Evolutionary conservation across 2,888 invertebrate species (phyloP).

Genomic region (Drosophila birchii): DNA sequence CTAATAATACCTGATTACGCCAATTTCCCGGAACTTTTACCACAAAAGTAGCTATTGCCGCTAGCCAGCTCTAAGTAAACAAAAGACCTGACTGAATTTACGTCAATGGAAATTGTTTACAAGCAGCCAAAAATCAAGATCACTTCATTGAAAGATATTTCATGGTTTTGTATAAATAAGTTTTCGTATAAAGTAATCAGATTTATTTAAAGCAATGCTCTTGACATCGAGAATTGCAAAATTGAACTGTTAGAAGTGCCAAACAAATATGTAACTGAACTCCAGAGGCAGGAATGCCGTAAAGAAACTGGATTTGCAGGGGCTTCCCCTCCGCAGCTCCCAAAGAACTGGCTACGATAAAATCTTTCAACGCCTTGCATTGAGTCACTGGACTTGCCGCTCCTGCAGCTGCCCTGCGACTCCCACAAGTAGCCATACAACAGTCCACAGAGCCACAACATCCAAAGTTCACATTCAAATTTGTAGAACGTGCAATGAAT

Average conservation of each 20-base stretch:
- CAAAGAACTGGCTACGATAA: conserved; percentile 62
- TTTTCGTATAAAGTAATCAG: background rate
- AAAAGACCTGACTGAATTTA: conserved; percentile 8
- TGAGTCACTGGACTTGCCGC: conserved; percentile 71
- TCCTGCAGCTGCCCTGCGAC: conserved; percentile 59
- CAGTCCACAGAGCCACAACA: conserved; percentile 23
- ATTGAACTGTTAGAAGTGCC: background rate
- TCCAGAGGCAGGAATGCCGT: conserved; percentile 36
- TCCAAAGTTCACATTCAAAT: conserved; percentile 76
- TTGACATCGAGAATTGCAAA: conserved; percentile 1
- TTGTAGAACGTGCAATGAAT: conserved; percentile 81
- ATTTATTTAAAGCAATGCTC: background rate
- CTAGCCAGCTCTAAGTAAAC: conserved; percentile 14
- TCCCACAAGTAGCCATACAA: conserved; percentile 24
- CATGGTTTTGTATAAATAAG: background rate
- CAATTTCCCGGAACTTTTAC: conserved; percentile 4
- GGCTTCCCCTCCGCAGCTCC: background rate
- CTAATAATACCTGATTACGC: conserved; percentile 17
- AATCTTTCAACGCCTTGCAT: conserved; percentile 78
- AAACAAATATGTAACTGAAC: background rate
- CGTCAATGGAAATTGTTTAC: conserved; percentile 15
- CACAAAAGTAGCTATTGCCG: conserved; percentile 7
- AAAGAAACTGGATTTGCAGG: conserved; percentile 45
- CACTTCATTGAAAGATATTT: conserved; percentile 3
- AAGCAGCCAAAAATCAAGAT: conserved; percentile 2